phyloP scores from a whole-genome alignment of 2,113 vertebrate genomes.

The Genyomyrus donnyi region DNA sequence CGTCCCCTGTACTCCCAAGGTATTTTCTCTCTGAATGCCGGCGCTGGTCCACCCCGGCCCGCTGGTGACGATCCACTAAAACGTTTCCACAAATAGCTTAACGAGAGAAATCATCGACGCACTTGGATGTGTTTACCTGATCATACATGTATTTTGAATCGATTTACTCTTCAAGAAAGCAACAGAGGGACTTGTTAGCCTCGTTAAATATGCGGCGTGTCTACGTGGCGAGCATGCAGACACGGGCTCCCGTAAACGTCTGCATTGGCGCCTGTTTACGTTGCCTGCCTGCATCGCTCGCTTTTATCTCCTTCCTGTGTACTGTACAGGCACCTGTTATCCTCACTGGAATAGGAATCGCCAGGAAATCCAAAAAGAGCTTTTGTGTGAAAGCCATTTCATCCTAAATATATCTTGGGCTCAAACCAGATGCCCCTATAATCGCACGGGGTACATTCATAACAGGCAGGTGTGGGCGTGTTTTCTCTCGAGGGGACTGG shows the following conservation, averaged over 20 bases:
- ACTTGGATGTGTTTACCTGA: background rate
- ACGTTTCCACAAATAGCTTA: background rate
- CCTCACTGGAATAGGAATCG: background rate
- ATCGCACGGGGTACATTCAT: background rate
- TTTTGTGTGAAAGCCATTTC: slow-evolving; percentile 8
- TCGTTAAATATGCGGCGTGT: background rate
- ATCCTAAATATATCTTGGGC: slow-evolving; percentile 8
- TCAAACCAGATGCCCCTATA: slow-evolving; percentile 1
- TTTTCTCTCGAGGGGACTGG: background rate
- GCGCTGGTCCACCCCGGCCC: background rate
- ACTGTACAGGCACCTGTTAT: background rate
- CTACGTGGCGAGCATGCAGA: background rate
- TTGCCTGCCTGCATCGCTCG: background rate
- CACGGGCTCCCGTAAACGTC: background rate
- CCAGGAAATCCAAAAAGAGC: background rate
- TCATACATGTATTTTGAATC: slow-evolving; percentile 2
- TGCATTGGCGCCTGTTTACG: background rate
- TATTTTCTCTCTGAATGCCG: background rate
- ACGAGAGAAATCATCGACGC: background rate
- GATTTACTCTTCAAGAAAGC: background rate
- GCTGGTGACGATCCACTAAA: background rate
- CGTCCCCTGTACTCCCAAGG: background rate
- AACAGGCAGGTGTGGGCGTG: background rate
- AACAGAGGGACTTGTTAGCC: background rate
- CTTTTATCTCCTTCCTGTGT: background rate